Base-by-base conservation (phyloP, 2,888 invertebrate species). In the Papilio protenor region DNA sequence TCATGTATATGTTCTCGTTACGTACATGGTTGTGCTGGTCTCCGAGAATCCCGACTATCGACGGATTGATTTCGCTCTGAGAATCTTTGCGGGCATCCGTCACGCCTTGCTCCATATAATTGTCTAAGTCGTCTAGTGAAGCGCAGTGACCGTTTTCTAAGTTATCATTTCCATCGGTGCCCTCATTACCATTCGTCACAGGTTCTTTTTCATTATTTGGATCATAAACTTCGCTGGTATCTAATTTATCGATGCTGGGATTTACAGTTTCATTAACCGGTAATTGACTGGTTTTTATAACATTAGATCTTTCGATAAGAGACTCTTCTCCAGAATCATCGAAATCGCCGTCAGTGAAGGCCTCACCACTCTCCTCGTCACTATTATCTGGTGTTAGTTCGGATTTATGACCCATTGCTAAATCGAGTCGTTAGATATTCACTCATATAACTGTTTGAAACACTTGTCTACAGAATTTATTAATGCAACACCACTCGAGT, bases 21-120 rank as follows among this genome's bases (percentile, higher is more conserved):
- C 95, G 80, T 94, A 95, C 95, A 89, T 95, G 91, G 84, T 91
- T 92, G 76, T 95, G 94, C 84, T 94, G 95, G 81, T 92, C 94
- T 78, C 95, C 95, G 57, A 95, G 90, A 83, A 95, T 95, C 77
- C 95, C 95, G 73, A 95, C 93, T 81, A 95, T 95, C 75, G 93
- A 94, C 73, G 93, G 91, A 82, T 90, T 94, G 80, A 92, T 92
- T 59, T 92, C 92, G 66, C 91, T 89, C 79, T 92, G 91, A n/a
- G 92, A 91, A 82, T 92, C 92, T 79, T 91, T 85, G 73, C 90
- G 86, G 73, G 87, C 80, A 76, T 91, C 91, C 16, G 86, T 40
- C 47, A 64, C 85, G 84, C 77, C 84, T 86, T 73, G 84, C 86
- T 27, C 85, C 85, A 79, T 61, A 55, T 77, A 66, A 70, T 47